Conservation (phyloP, 2,113 vertebrate genomes). For the Clarias macrocephalus region DNA sequence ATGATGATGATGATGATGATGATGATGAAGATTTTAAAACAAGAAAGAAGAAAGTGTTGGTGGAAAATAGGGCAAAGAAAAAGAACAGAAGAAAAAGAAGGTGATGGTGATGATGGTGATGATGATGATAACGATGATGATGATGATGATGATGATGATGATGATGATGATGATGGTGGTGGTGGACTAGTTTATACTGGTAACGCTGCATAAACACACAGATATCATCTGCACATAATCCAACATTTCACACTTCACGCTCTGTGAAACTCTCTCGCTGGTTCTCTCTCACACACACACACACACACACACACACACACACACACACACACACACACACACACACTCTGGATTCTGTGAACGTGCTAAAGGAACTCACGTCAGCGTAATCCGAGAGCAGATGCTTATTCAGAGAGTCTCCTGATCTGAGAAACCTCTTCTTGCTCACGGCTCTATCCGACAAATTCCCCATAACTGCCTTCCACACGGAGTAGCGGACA, state of each 20-base stretch:
- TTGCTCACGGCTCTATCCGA: slow-evolving; percentile 65
- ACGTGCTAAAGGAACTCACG: slow-evolving; percentile 62
- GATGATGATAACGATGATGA: background rate
- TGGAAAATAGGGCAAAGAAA: background rate
- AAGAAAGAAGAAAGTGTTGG: background rate
- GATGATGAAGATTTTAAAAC: background rate
- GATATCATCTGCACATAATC: background rate
- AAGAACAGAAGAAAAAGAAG: background rate
- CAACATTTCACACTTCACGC: background rate
- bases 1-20: background rate
- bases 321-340: background rate
- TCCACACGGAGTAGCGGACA: slow-evolving; percentile 47
- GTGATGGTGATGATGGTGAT: background rate
- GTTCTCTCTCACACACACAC: background rate
- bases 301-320: background rate
- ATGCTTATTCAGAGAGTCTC: slow-evolving; percentile 67
- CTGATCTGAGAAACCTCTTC: slow-evolving; percentile 61
- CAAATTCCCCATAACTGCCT: slow-evolving; percentile 70
- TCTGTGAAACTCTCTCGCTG: background rate
- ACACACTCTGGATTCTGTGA: background rate
- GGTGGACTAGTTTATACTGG: background rate
- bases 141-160: too few relatives aligned
- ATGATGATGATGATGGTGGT: background rate
- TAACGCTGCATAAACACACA: background rate
- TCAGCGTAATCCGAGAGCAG: slow-evolving; percentile 69